Evolutionary conservation across 2,888 invertebrate genomes (phyloP).

Genomic region (Auanema freiburgensis): DNA sequence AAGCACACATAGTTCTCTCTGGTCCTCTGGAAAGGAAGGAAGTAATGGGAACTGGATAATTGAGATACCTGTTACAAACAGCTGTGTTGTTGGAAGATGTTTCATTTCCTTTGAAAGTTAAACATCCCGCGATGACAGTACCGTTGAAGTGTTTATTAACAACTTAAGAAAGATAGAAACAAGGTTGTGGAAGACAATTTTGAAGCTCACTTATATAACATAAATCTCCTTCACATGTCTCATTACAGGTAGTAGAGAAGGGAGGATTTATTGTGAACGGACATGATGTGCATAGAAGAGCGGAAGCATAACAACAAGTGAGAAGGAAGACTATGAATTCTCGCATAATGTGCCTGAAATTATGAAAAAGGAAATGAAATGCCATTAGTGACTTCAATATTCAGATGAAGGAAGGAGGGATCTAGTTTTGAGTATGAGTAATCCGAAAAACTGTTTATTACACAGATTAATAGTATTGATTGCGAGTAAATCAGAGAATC

Average conservation of each 20-base stretch:
- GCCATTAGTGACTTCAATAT: no score
- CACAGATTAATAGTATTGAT: no score
- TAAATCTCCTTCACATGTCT: constrained; percentile 39
- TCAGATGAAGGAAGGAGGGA: no score
- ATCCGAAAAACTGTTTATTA: no score
- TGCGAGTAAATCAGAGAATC: no score
- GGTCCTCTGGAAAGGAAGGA: constrained; percentile 21
- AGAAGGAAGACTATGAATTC: no score
- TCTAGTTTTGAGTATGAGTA: no score
- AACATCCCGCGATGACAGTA: constrained; percentile 46
- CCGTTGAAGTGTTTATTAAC: constrained; percentile 45
- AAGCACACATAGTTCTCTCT: constrained; percentile 32
- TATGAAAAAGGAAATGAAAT: no score
- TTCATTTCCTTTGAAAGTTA: constrained; percentile 28
- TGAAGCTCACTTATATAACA: constrained; percentile 35
- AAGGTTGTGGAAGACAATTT: neutral
- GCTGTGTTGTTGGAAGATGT: constrained; percentile 21
- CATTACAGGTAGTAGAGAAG: constrained; percentile 24
- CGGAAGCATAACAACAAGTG: no score
- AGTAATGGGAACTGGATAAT: neutral
- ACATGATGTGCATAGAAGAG: constrained; percentile 34
- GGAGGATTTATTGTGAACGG: constrained; percentile 28
- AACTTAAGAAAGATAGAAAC: constrained; percentile 24
- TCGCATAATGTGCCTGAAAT: no score
- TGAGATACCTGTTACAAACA: constrained; percentile 30